phyloP scores from a whole-genome alignment of 2,888 invertebrate species.

The Plagodis pulveraria region DNA sequence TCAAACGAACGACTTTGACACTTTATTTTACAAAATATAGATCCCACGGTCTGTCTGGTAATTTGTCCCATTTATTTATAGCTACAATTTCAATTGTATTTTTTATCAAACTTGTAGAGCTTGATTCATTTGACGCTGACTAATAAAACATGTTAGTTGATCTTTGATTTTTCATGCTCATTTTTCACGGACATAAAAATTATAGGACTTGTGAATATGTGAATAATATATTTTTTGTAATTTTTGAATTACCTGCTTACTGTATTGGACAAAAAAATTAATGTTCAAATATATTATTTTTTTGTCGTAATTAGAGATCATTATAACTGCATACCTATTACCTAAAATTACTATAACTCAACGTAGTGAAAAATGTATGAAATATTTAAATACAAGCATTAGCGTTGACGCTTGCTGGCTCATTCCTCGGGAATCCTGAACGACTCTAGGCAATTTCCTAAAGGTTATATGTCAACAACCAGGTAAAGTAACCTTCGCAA shows the following conservation, averaged over 20 bases:
- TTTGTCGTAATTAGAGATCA: conserved; percentile 1
- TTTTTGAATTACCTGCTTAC: too few relatives aligned
- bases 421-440: conserved; percentile 49
- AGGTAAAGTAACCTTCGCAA: conserved; percentile 40
- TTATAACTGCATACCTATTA: neutral
- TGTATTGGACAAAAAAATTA: too few relatives aligned
- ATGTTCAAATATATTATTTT: too few relatives aligned
- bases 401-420: conserved; percentile 25
- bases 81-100: too few relatives aligned
- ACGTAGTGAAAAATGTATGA: conserved; percentile 10
- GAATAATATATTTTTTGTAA: too few relatives aligned
- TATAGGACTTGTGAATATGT: neutral
- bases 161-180: neutral
- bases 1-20: too few relatives aligned
- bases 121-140: too few relatives aligned
- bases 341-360: conserved; percentile 16
- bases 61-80: too few relatives aligned
- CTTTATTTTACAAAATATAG: too few relatives aligned
- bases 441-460: conserved; percentile 62
- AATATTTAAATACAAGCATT: conserved; percentile 21
- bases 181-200: conserved; percentile 1
- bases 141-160: too few relatives aligned
- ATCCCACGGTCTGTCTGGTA: too few relatives aligned
- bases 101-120: too few relatives aligned
- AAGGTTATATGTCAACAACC: conserved; percentile 81